A percentile compares a stretch with the other conserved stretches of the same genome.
Conservation (phyloP, 2,888 invertebrate genomes). For the Drosophila meridionalis region DNA sequence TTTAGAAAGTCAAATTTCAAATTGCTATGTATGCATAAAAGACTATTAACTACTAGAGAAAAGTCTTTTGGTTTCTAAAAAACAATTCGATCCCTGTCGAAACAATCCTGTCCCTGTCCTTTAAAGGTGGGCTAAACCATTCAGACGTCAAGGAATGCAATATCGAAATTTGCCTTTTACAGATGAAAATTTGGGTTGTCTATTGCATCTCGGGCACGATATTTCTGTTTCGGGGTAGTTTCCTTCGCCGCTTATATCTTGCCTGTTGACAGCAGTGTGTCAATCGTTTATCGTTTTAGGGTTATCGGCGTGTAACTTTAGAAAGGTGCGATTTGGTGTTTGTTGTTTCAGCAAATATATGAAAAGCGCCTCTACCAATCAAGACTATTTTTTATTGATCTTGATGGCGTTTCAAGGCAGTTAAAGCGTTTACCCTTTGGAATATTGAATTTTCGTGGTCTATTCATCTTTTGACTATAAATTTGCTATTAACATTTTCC, state of each 20-base stretch:
- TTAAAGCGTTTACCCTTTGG: neutral
- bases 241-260: constrained; percentile 1
- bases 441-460: too few relatives aligned
- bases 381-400: neutral
- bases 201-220: neutral
- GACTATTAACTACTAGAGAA: neutral
- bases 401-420: neutral
- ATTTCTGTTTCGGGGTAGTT: neutral
- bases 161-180: neutral
- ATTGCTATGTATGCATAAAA: neutral
- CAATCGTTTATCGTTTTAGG: neutral
- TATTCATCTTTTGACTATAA: too few relatives aligned
- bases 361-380: neutral
- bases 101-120: too few relatives aligned
- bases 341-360: neutral
- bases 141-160: neutral
- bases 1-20: neutral
- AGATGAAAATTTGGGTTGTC: neutral
- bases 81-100: neutral
- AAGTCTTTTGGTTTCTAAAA: neutral
- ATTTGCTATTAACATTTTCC: neutral
- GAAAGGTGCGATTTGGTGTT: neutral
- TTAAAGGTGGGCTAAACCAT: neutral
- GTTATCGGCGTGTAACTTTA: neutral
- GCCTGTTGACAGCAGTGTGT: neutral